Base-by-base conservation (phyloP, 2,797 vertebrate genomes). In the Natrix natrix region DNA sequence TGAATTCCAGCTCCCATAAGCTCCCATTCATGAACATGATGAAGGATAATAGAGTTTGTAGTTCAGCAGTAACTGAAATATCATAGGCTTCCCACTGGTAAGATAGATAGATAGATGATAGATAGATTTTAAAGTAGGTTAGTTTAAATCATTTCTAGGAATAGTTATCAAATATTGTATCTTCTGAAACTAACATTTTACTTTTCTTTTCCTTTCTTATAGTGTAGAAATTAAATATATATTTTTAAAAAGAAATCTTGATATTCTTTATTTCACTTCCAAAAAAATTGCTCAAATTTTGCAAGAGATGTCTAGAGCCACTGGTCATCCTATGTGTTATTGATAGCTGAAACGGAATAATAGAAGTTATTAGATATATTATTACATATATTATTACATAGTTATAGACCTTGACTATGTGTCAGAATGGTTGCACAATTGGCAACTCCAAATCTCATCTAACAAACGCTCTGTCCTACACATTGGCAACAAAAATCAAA, bases 231-330 rank as follows among this genome's bases (percentile, higher is more conserved):
- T 57, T 7, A 57, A 69, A 17, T 90, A 69, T 90, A 22, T 43
- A n/a, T 88, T 7, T 52, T 89, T 4, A 87, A 86, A 87, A 86
- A 86, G 1, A 91, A 28, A 87, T 8, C 12, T 74, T 91, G 37
- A 91, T 55, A 74, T 87, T 74, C 89, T 91, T 93, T 91, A 26
- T 93, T 69, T 66, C 48, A 17, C 32, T 69, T 93, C 61, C 26
- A 69, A 60, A 87, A 87, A 57, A 69, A 87, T 87, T 59, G 54
- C 37, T 54, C 12, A 87, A 74, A 74, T 91, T 91, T 91, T 90
- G 37, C 92, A 93, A 60, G 92, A 91, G 89, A 87, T 88, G 8
- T 24, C 89, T 59, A 32, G 37, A 69, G 37, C 83, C 87, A 37
- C 83, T 93, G 89, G 61, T 22, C 61, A 60, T 93, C 55, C 74